Conservation (phyloP, 2,113 vertebrate species). For the Scomber colias region DNA sequence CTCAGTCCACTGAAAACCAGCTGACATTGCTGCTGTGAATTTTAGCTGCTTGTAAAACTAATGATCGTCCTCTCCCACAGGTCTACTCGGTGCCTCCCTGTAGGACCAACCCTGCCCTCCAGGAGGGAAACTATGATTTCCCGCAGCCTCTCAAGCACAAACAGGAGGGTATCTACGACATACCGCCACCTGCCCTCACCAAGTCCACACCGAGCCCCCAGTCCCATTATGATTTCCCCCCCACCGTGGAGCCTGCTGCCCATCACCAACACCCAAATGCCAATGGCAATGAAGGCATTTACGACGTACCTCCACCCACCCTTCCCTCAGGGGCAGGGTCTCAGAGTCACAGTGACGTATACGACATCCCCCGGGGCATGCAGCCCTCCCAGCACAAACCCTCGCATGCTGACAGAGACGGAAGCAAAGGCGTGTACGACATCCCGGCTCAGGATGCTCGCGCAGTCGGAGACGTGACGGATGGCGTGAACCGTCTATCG, state of each 20-base stretch:
- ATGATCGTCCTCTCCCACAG: constrained; percentile 75
- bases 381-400: constrained; percentile 79
- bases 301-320: constrained; percentile 87
- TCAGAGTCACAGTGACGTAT: constrained; percentile 85
- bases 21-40: constrained; percentile 1
- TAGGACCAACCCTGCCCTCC: constrained; percentile 75
- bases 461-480: constrained; percentile 85
- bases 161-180: constrained; percentile 91
- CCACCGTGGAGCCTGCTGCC: constrained; percentile 55
- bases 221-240: constrained; percentile 82
- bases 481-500: constrained; percentile 93
- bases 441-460: constrained; percentile 86
- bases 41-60: constrained; percentile 5
- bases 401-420: constrained; percentile 70
- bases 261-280: constrained; percentile 28
- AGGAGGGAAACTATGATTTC: constrained; percentile 91
- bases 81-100: constrained; percentile 87
- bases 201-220: constrained; percentile 81
- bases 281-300: constrained; percentile 81
- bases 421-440: constrained; percentile 89
- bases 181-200: constrained; percentile 86
- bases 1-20: not conserved
- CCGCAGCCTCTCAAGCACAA: constrained; percentile 85
- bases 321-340: constrained; percentile 73
- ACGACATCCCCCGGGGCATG: constrained; percentile 90